Evolutionary conservation across 2,797 vertebrate genomes (phyloP).

Genomic region (Pangasius sanitwongsei): DNA sequence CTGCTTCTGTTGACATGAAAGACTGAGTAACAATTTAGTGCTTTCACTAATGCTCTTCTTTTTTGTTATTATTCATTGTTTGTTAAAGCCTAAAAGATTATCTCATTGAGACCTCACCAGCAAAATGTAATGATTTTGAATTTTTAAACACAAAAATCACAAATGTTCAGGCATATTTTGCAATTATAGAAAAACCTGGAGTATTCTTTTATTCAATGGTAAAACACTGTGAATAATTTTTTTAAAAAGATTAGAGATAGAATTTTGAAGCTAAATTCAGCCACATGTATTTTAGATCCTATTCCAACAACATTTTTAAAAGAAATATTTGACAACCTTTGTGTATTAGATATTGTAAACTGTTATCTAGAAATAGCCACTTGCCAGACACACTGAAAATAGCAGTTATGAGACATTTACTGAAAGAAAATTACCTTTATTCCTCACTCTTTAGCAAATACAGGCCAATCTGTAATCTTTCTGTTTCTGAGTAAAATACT

Average conservation of each 20-base stretch:
- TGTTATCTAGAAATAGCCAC: background rate
- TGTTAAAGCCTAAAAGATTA: background rate
- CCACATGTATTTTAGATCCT: background rate
- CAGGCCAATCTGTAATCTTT: background rate
- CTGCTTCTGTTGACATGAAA: background rate
- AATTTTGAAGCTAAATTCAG: background rate
- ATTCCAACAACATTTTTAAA: background rate
- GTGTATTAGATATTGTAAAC: background rate
- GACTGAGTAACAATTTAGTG: background rate
- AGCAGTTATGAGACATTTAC: background rate
- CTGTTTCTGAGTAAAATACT: background rate
- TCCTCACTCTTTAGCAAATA: background rate
- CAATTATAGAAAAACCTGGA: background rate
- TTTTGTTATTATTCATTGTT: background rate
- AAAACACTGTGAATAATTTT: background rate
- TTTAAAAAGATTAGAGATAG: background rate
- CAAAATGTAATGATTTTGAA: background rate
- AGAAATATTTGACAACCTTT: background rate
- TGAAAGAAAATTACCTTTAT: background rate
- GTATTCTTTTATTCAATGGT: background rate
- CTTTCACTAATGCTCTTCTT: background rate
- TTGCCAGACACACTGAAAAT: background rate
- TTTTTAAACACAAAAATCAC: background rate
- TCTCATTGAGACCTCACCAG: background rate
- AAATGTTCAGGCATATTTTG: background rate